Evolutionary conservation across 2,797 vertebrate genomes (phyloP), one percentile per base, ranked within the genome.

Genomic region (Dicrostonyx torquatus): DNA sequence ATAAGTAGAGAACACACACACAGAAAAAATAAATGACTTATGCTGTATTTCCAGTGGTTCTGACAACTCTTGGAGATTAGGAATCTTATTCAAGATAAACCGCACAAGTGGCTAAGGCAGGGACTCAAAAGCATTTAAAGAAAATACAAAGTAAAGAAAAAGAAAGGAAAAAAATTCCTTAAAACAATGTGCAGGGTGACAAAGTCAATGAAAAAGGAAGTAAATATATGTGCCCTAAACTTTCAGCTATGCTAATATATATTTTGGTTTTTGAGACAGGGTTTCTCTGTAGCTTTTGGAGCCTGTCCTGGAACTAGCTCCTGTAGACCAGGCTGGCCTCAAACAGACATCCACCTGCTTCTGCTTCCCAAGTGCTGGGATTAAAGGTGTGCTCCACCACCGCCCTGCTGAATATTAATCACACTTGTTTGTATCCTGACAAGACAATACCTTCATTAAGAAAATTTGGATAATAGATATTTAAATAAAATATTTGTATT

Each of bases 171-270:
- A 43, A 79, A 48, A 94, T 1, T 0, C 14, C 60, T 88, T 43
- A 90, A 6, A 10, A 37, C 45, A 87, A 78, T 82, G 82, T 97
- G 87, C 87, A 82, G 66, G 62, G 78, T 68, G 92, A 66, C 96
- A 95, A 1, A 89, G 83, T 18, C 70, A 43, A 6, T 64, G 14
- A 10, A 96, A 97, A 96, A 93, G 43, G 89, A n/a, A 55, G 37
- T n/a, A 95, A 92, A 93, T 90, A 5, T n/a, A 96, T 9, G 40
- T 11, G 5, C 93, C 31, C 60, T 75, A 95, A 91, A 91, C 96
- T 29, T 95, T 95, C 37, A 37, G 14, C 93, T 78, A 94, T 6
- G 66, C 73, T 92, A 24, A 96, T 72, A 48, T 1, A 48, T 48
- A 1, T 48, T 48, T 48, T 48, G 45, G 5, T 48, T 48, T 48